Conservation (phyloP, 2,113 vertebrate species). For the Arizona elegans region DNA sequence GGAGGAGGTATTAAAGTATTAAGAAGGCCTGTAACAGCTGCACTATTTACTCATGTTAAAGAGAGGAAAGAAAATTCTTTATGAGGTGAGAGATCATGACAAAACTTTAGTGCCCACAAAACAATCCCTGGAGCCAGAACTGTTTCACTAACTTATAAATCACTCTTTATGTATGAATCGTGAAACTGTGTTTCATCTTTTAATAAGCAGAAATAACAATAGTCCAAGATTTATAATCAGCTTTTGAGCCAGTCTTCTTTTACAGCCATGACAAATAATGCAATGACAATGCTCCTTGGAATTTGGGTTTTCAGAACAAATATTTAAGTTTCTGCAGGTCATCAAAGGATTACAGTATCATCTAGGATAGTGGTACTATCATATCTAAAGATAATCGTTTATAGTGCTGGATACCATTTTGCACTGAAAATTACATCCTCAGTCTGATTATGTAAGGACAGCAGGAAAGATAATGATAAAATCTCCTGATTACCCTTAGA, state of each 20-base stretch:
- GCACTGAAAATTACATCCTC: background rate
- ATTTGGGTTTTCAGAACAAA: constrained; percentile 59
- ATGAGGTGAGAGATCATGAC: background rate
- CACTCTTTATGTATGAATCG: background rate
- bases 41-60: background rate
- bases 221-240: background rate
- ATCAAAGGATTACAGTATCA: constrained; percentile 34
- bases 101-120: background rate
- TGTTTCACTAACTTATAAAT: background rate
- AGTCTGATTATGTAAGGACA: background rate
- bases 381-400: background rate
- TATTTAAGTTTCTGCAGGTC: constrained; percentile 49
- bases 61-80: background rate
- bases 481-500: background rate
- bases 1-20: too few relatives aligned
- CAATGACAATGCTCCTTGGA: constrained; percentile 42
- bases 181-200: background rate
- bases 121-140: background rate
- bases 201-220: background rate
- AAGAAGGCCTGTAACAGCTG: background rate
- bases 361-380: background rate
- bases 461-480: background rate
- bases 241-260: background rate
- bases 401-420: background rate
- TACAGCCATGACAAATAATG: constrained; percentile 1